Percentiles rank a stretch among this genome's conserved stretches.
phyloP scores from a whole-genome alignment of 2,888 invertebrate species.

The Achlya flavicornis region DNA sequence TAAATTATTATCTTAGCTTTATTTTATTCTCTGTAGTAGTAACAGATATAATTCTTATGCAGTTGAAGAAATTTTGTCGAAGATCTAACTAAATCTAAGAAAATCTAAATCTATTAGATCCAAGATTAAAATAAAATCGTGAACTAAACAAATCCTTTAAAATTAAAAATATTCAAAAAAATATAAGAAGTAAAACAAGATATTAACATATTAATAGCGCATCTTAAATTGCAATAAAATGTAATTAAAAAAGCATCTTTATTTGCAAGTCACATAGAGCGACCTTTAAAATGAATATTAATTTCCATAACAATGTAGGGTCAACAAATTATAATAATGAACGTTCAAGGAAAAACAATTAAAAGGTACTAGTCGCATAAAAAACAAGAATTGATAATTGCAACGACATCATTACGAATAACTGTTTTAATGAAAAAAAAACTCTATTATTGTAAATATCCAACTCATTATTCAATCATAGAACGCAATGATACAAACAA shows the following conservation, averaged over 20 bases:
- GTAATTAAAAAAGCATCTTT: background rate
- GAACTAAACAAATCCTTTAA: too few relatives aligned
- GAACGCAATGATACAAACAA: background rate
- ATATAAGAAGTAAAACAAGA: background rate
- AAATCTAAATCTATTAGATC: too few relatives aligned
- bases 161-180: too few relatives aligned
- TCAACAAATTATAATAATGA: background rate
- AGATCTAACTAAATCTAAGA: too few relatives aligned
- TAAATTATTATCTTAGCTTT: too few relatives aligned
- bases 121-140: too few relatives aligned
- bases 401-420: background rate
- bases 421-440: background rate
- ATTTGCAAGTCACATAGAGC: background rate
- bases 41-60: too few relatives aligned
- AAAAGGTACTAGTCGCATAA: background rate
- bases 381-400: background rate
- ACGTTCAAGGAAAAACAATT: background rate
- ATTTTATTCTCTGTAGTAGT: too few relatives aligned
- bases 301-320: background rate
- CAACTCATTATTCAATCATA: slow-evolving; percentile 3
- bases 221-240: background rate
- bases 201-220: background rate
- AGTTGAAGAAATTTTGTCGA: too few relatives aligned
- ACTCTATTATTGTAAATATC: background rate
- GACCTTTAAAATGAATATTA: background rate